Evolutionary conservation across 2,113 vertebrate genomes (phyloP), one percentile per base, ranked within the genome.

Genomic region (Perognathus longimembris): DNA sequence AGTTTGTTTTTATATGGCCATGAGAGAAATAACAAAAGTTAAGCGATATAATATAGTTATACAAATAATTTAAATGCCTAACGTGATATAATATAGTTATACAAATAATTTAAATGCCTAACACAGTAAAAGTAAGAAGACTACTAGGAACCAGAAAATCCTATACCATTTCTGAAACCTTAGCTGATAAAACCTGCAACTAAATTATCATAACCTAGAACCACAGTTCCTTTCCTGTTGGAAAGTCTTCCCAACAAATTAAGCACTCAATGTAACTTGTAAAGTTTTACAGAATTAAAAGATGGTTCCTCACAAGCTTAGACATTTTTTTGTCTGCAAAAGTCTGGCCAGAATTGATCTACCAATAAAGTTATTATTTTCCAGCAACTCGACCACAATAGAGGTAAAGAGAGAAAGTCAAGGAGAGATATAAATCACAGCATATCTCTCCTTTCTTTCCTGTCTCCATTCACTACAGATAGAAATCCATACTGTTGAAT

Each of bases 41-140:
- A 66, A 82, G 20, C 7, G 85, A 67, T 14, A 32, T 30, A 86
- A 63, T 59, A 57, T 64, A 38, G 83, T 54, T 89, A 36, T 78
- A 90, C 22, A 90, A 95, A 75, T 84, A 59, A 83, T 38, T 57
- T n/a, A n/a, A n/a, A n/a, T n/a, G n/a, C n/a, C n/a, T n/a, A n/a
- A n/a, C n/a, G 20, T 5, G 85, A 67, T 14, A 32, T 30, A 86
- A 63, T 59, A 57, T 64, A 38, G 83, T 54, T 89, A 36, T 78
- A 90, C 22, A 90, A 95, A 75, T 84, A 59, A 83, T 38, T 57
- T n/a, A 90, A 82, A 66, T 24, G 4, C 2, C 54, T 93, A 88
- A 91, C 36, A 40, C 61, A 70, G 57, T 82, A 79, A 82, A 86
- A 87, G n/a, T 38, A 8, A 61, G 26, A 88, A 82, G 40, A 73